phyloP scores from a whole-genome alignment of 1,140 invertebrate species.

The Drosophila seguyi region DNA sequence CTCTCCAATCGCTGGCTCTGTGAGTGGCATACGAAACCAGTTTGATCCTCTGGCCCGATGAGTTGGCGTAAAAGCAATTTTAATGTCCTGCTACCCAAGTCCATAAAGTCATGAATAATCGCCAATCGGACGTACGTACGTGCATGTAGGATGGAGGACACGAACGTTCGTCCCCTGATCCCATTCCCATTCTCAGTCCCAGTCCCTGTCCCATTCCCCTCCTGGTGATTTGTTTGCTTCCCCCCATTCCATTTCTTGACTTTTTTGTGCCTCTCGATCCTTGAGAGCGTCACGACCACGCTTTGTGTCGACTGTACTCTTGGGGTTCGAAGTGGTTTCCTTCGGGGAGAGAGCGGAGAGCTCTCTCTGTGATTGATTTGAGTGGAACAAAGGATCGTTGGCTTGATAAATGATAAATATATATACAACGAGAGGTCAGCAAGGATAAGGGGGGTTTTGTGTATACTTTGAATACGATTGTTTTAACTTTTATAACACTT shows the following conservation, averaged over 20 bases:
- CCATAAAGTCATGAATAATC: slow-evolving; percentile 83
- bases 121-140: slow-evolving; percentile 60
- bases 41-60: slow-evolving; percentile 78
- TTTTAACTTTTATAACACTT: too few relatives aligned
- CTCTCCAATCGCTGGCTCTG: slow-evolving; percentile 35
- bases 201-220: slow-evolving; percentile 5
- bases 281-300: slow-evolving; percentile 15
- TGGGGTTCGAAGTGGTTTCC: slow-evolving; percentile 19
- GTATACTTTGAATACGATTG: too few relatives aligned
- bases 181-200: background rate
- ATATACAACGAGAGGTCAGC: background rate
- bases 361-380: slow-evolving; percentile 11
- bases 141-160: slow-evolving; percentile 68
- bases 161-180: slow-evolving; percentile 21
- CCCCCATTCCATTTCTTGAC: slow-evolving; percentile 10
- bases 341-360: background rate
- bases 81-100: slow-evolving; percentile 79
- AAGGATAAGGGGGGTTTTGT: background rate
- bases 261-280: slow-evolving; percentile 51
- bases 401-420: background rate
- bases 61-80: slow-evolving; percentile 83
- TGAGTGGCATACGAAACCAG: slow-evolving; percentile 80
- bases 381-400: slow-evolving; percentile 8
- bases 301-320: slow-evolving; percentile 58
- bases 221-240: slow-evolving; percentile 52